These are phyloP conservation scores for Poeciliopsis paucimaculata DNA, from an alignment of 2,797 vertebrate species.

Conservation along the genomic window DNA sequence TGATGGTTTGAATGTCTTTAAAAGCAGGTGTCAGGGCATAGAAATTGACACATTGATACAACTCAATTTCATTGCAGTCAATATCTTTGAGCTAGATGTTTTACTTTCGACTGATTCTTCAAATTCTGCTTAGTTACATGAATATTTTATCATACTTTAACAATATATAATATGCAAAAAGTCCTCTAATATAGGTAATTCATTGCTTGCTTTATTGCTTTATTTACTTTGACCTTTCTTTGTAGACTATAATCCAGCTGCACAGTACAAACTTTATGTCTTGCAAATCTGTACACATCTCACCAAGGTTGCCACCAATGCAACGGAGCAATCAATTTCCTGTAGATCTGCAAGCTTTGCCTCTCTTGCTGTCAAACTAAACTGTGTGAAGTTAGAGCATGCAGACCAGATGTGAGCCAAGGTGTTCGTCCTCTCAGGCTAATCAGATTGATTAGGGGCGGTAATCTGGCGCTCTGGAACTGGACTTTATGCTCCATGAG, in stretches of 20 bases:
- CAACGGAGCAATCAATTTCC: constrained; percentile 56
- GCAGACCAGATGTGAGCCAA: constrained; percentile 74
- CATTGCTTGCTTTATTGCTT: constrained; percentile 14
- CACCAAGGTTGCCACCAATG: constrained; percentile 40
- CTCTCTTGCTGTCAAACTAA: constrained; percentile 73
- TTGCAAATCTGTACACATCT: constrained; percentile 23
- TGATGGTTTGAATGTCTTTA: constrained; percentile 52
- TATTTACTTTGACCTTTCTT: constrained; percentile 40
- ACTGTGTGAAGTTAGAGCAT: constrained; percentile 64
- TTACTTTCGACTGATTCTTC: constrained; percentile 39
- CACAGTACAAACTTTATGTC: constrained; percentile 7
- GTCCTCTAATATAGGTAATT: constrained; percentile 30
- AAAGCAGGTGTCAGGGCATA: constrained; percentile 41
- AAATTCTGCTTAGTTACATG: constrained; percentile 33
- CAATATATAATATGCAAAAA: constrained; percentile 38
- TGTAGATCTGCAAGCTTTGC: constrained; percentile 53
- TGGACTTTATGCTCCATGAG: constrained; percentile 57
- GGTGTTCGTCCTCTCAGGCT: constrained; percentile 76
- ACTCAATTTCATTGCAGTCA: constrained; percentile 45
- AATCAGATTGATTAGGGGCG: constrained; percentile 82
- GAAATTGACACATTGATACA: constrained; percentile 63
- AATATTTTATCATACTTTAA: constrained; percentile 28
- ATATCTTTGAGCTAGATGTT: constrained; percentile 32
- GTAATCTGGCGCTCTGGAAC: constrained; percentile 77
- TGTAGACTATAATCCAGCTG: constrained; percentile 19